These are phyloP conservation scores for Zelostemma sp. DNA, from an alignment of 1,140 invertebrate species.

Conservation along the genomic window DNA sequence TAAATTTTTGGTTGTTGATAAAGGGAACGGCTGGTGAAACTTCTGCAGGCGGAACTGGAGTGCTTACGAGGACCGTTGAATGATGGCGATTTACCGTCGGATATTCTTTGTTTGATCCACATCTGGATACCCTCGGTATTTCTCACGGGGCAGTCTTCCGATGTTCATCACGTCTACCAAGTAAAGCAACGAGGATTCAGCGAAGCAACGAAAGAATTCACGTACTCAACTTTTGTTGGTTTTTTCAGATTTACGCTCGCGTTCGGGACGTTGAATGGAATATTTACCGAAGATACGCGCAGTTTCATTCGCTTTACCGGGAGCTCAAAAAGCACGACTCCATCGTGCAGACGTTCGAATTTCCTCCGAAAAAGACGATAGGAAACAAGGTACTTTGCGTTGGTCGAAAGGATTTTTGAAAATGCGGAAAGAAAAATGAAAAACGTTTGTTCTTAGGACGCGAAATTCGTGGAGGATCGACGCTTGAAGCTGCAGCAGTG, in stretches of 20 bases:
- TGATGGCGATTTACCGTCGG: conserved; percentile 66
- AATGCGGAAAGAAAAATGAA: no score
- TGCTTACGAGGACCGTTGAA: conserved; percentile 77
- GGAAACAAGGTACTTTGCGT: conserved; percentile 85
- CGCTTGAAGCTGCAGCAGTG: conserved; percentile 83
- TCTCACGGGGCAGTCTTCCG: conserved; percentile 81
- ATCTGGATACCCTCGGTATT: conserved; percentile 94
- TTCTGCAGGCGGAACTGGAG: conserved; percentile 77
- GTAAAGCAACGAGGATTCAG: no score
- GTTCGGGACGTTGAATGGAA: conserved; percentile 94
- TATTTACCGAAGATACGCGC: conserved; percentile 90
- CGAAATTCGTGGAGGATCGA: conserved; percentile 84
- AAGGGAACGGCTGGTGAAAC: conserved; percentile 77
- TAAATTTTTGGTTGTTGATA: conserved; percentile 63
- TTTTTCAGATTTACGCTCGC: conserved; percentile 81
- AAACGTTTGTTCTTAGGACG: conserved; percentile 73
- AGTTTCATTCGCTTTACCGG: conserved; percentile 87
- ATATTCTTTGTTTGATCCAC: conserved; percentile 78
- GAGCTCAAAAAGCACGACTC: conserved; percentile 86
- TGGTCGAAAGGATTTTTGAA: no score
- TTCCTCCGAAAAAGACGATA: conserved; percentile 94
- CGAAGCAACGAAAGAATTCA: no score
- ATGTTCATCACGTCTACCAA: conserved; percentile 90
- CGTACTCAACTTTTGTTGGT: no score
- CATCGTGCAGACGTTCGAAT: conserved; percentile 83